Base-by-base conservation (phyloP, 2,888 invertebrate species). In the Argyra leucocephala region DNA sequence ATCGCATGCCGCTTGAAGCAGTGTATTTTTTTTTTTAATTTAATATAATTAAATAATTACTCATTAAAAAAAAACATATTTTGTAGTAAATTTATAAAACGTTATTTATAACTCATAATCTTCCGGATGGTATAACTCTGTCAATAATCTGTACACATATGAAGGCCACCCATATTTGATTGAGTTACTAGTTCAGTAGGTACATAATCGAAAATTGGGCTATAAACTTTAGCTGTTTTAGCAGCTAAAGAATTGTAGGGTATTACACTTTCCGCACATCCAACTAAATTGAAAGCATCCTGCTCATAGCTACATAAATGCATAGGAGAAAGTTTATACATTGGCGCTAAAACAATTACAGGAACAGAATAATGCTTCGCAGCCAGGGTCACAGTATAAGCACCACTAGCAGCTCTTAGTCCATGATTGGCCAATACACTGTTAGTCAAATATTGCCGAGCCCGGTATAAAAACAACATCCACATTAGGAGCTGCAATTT, bases 161-260 rank as follows among this genome's bases (percentile, higher is more conserved):
- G 96, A 94, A 0, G 96, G 95, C 94, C 95, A 62, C 95, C 96
- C 65, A 89, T 89, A 78, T 96, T 96, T 65, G 94, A 93, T 22
- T 96, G 82, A 0, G 94, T 92, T 31, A 97, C 89, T 66, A 96
- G 84, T 76, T 96, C 93, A 1, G 96, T 94, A 6, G 94, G 93
- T 4, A 96, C 91, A 80, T 93, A 92, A 81, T 97, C 96, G 78
- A 90, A 93, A 59, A 89, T 84, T 7, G 96, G 95, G 76, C 91
- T 91, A 72, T 86, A 86, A 18, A 88, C 85, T 73, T 90, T 80
- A 12, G 78, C 73, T 67, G 74, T 74, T n/a, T 74, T 76, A 1
- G 80, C 76, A 0, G 78, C 75, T 59, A 80, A 74, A 73, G 77
- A 86, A 75, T 84, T 82, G 78, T 88, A 90, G 0, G 87, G 83